A percentile compares a stretch with the other conserved stretches of the same genome.
These are phyloP conservation scores for Montipora capitata DNA, from an alignment of 92 coral and sea anemone species.

Conservation along the genomic window DNA sequence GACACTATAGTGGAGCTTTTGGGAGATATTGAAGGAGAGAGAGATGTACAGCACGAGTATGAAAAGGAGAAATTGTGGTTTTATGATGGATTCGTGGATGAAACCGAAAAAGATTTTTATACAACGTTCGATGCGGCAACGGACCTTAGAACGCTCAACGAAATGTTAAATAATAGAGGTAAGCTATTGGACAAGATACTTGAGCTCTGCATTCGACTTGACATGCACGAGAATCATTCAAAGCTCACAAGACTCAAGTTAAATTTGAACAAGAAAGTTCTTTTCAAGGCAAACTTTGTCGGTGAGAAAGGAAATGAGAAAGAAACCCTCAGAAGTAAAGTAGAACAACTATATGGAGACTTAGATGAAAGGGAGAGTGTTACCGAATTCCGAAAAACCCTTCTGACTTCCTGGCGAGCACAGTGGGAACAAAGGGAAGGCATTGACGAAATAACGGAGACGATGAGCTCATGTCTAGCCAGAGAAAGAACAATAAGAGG, in stretches of 20 bases:
- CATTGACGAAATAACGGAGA: too few species aligned
- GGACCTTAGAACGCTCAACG: neutral
- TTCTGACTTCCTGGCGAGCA: neutral
- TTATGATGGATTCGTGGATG: neutral
- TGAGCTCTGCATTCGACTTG: neutral
- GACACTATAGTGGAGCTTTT: neutral
- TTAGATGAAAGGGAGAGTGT: neutral
- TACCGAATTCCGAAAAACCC: neutral
- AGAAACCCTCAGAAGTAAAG: neutral
- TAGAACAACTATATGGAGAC: constrained; percentile 14
- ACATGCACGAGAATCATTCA: neutral
- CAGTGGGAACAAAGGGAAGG: constrained; percentile 18
- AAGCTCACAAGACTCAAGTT: neutral
- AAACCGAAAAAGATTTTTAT: neutral
- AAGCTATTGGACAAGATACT: constrained; percentile 6
- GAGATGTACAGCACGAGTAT: neutral
- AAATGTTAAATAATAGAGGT: neutral
- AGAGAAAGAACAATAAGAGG: too few species aligned
- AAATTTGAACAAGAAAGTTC: neutral
- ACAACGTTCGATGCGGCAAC: neutral
- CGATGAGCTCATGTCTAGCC: too few species aligned
- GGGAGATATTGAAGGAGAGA: neutral
- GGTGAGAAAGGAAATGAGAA: constrained; percentile 2
- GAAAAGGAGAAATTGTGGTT: neutral
- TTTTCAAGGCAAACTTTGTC: neutral